Evolutionary conservation across 2,888 invertebrate genomes (phyloP).

Genomic region (Latrodectus elegans): DNA sequence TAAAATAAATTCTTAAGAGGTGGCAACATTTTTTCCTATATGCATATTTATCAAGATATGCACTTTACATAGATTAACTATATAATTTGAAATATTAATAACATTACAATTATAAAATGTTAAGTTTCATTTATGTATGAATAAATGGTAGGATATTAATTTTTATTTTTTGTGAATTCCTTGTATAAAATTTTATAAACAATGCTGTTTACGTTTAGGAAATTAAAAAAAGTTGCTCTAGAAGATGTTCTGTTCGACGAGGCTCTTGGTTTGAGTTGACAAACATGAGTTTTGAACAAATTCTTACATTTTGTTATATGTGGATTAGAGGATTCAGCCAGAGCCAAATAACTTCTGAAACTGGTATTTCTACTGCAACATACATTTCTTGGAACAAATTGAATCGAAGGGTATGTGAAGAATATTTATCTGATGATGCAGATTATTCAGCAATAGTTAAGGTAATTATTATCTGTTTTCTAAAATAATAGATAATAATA

Average conservation of each 20-base stretch:
- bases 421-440: slow-evolving; percentile 26
- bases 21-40: too few relatives aligned
- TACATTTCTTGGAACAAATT: slow-evolving; percentile 50
- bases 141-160: too few relatives aligned
- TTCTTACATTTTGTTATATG: slow-evolving; percentile 47
- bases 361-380: slow-evolving; percentile 38
- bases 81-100: too few relatives aligned
- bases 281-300: slow-evolving; percentile 56
- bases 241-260: slow-evolving; percentile 33
- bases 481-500: not conserved
- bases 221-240: slow-evolving; percentile 31
- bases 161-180: too few relatives aligned
- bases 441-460: slow-evolving; percentile 6
- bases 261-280: slow-evolving; percentile 57
- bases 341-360: slow-evolving; percentile 40
- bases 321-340: slow-evolving; percentile 46
- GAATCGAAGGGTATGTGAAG: slow-evolving; percentile 43
- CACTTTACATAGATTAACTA: too few relatives aligned
- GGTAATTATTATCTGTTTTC: not conserved
- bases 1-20: too few relatives aligned
- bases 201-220: slow-evolving; percentile 25
- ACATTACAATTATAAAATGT: too few relatives aligned
- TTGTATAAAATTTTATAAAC: not conserved
- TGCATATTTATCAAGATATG: too few relatives aligned
- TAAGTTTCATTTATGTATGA: too few relatives aligned